Base-by-base conservation (phyloP, 2,113 vertebrate genomes). In the Tachysurus vachellii region DNA sequence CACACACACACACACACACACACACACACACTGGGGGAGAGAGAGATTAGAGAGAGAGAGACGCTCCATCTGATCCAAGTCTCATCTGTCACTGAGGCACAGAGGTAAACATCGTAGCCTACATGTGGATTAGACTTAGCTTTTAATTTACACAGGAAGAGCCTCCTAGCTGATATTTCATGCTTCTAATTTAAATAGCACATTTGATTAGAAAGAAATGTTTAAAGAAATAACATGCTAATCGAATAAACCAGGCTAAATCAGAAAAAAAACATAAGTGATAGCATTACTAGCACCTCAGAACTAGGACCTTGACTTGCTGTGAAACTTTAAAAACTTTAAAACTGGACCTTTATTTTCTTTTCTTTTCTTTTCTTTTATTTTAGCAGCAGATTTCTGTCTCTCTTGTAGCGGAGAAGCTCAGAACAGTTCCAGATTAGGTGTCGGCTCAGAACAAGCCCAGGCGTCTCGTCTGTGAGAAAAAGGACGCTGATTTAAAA, bases 61-160 rank as follows among this genome's bases (percentile, higher is more conserved):
- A 26, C 31, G 6, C 23, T 73, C 53, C 50, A 36, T 19, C 68
- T 44, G 28, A 73, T 73, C 68, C 68, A 21, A 71, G 31, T 44
- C 84, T 79, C 84, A 85, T 79, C 75, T 76, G 84, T 79, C 84
- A 79, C 8, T 14, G 11, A 14, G 26, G 83, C 54, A 36, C 66
- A 50, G 59, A 14, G 16, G 26, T 77, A 50, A 62, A 53, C 44
- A 1, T 36, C 4, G 42, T 79, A 76, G 73, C 36, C 75, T n/a
- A 79, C 59, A 7, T 84, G 28, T 31, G 68, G 28, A 73, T 71
- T 68, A 83, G 61, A 42, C 47, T 8, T 50, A 11, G 62, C 82
- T 83, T 71, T 71, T 57, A 26, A 84, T 85, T 61, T 28, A 66
- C n/a, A 54, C 59, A 66, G 26, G 42, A 79, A 62, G 44, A 56